Percentiles rank a stretch among this genome's conserved stretches.
phyloP scores from a whole-genome alignment of 2,113 vertebrate genomes.

The Neoarius graeffei region DNA sequence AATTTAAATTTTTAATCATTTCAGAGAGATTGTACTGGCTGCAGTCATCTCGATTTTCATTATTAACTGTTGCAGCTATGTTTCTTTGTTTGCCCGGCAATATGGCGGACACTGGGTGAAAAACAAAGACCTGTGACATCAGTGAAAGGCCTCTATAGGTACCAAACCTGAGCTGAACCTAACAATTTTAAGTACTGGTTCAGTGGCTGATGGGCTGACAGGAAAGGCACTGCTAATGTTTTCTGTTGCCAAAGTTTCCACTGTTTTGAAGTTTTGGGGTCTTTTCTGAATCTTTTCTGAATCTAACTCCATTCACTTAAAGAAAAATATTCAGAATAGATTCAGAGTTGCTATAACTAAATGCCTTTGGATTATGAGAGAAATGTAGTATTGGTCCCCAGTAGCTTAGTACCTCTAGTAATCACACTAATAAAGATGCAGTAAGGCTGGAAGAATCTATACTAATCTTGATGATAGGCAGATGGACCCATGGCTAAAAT shows the following conservation, averaged over 20 bases:
- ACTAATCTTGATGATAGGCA: background rate
- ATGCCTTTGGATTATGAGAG: background rate
- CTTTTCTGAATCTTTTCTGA: background rate
- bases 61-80: too few species aligned
- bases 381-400: background rate
- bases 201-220: background rate
- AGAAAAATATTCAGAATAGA: background rate
- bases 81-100: too few species aligned
- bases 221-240: background rate
- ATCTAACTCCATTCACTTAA: background rate
- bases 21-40: too few species aligned
- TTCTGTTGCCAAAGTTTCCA: background rate
- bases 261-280: background rate
- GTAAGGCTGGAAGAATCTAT: background rate
- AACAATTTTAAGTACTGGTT: background rate
- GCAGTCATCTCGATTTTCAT: too few species aligned
- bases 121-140: too few species aligned
- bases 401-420: background rate
- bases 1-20: too few species aligned
- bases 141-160: background rate
- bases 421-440: background rate
- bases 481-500: constrained; percentile 6
- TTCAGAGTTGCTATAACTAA: background rate
- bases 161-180: background rate
- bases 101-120: too few species aligned